Evolutionary conservation across 2,797 vertebrate species (phyloP).

Genomic region (Bucorvus abyssinicus): DNA sequence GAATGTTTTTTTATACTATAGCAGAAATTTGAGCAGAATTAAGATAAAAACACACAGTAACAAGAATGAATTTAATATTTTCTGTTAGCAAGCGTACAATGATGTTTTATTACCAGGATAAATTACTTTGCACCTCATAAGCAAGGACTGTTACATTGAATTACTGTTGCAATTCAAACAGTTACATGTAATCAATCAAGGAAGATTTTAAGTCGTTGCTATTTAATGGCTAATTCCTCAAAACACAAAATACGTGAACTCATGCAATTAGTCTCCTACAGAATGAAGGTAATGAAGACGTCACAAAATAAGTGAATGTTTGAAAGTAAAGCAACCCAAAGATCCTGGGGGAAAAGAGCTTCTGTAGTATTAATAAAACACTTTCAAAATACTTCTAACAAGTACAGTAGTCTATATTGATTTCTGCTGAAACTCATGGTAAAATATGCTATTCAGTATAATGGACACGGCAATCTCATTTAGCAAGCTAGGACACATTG

Average conservation of each 20-base stretch:
- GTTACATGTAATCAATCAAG: slow-evolving; percentile 36
- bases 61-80: neutral
- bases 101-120: slow-evolving; percentile 20
- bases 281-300: neutral
- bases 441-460: neutral
- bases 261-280: slow-evolving; percentile 12
- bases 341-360: neutral
- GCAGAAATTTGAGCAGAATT: neutral
- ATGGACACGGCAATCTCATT: neutral
- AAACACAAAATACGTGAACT: slow-evolving; percentile 14
- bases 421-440: neutral
- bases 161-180: slow-evolving; percentile 37
- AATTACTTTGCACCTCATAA: slow-evolving; percentile 26
- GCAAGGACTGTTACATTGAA: slow-evolving; percentile 7
- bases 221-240: slow-evolving; percentile 54
- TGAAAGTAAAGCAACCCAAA: neutral
- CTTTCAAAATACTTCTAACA: neutral
- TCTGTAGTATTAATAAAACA: neutral
- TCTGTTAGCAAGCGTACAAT: neutral
- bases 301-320: neutral
- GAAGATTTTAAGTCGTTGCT: neutral
- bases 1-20: neutral
- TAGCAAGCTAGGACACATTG: neutral
- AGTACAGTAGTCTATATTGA: neutral
- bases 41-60: neutral